Evolutionary conservation across 1,140 invertebrate genomes (phyloP), one percentile per base, ranked within the genome.

Genomic region (Solenopsis invicta): DNA sequence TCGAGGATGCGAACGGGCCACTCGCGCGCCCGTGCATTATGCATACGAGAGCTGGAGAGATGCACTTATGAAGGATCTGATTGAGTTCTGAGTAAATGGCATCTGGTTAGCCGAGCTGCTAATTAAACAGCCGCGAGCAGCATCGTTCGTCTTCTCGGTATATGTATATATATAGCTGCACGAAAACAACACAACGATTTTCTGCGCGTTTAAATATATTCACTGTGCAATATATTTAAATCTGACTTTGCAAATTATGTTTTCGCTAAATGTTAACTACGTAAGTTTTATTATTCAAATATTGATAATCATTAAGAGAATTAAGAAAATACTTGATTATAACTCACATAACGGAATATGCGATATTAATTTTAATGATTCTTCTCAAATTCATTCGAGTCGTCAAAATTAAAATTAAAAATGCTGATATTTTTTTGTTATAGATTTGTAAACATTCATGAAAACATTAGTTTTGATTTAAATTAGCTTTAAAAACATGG

Each of bases 51-150:
- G 69, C 85, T 85, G 72, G 75, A 87, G 91, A 92, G 91, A 92
- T 89, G 89, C 92, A 91, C 93, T 94, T 95, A 95, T 95, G 94
- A 95, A 94, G 93, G 94, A 95, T 95, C 94, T 95, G 94, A 95
- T 95, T 95, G 94, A 95, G 94, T 95, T 95, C 94, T 95, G 94
- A 94, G 94, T 95, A 95, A 92, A 93, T 94, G 94, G 93, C 94
- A 93, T 93, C 92, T 93, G 94, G 92, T 94, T 91, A 92, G 92
- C 91, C 92, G 89, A 94, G 93, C 93, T 93, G 94, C 93, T 95
- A 95, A 95, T 95, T 95, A 95, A 94, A 94, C 94, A 95, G 93
- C 94, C 94, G 93, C 93, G 89, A 92, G 88, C 92, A 91, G 62
- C 64, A 66, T 75, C 50, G 76, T 80, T 71, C 80, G 48, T 78